Evolutionary conservation across 2,113 vertebrate species (phyloP).

Genomic region (Poeciliopsis prolifica): DNA sequence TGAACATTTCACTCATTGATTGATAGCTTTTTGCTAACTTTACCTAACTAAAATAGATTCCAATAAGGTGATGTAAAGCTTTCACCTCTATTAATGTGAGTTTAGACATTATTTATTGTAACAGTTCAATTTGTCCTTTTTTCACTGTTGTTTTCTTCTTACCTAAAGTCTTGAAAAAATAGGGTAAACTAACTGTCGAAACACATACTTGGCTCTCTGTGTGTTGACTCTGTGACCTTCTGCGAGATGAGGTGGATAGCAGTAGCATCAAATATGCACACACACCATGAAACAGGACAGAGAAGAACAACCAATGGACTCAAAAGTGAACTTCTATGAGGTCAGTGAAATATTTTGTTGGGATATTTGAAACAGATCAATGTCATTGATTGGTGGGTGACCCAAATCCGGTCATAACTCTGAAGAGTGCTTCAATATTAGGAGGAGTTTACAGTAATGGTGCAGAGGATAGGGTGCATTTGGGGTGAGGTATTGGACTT

Average conservation of each 20-base stretch:
- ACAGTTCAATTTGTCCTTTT: neutral
- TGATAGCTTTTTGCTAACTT: neutral
- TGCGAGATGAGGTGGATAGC: neutral
- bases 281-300: neutral
- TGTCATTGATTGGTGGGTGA: constrained; percentile 1
- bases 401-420: constrained; percentile 6
- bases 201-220: neutral
- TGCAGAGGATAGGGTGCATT: neutral
- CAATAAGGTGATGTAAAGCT: neutral
- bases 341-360: constrained; percentile 23
- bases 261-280: neutral
- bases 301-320: constrained; percentile 24
- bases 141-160: neutral
- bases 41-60: neutral
- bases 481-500: neutral
- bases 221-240: neutral
- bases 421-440: constrained; percentile 2
- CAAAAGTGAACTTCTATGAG: constrained; percentile 4
- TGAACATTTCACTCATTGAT: neutral
- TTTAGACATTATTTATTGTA: neutral
- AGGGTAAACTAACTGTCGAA: neutral
- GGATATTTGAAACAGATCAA: constrained; percentile 31
- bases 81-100: neutral
- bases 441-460: constrained; percentile 4
- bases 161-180: neutral